Base-by-base conservation (phyloP, 37 sponge, comb jelly and placozoan species). In the Halisarca cf. caerulea region DNA sequence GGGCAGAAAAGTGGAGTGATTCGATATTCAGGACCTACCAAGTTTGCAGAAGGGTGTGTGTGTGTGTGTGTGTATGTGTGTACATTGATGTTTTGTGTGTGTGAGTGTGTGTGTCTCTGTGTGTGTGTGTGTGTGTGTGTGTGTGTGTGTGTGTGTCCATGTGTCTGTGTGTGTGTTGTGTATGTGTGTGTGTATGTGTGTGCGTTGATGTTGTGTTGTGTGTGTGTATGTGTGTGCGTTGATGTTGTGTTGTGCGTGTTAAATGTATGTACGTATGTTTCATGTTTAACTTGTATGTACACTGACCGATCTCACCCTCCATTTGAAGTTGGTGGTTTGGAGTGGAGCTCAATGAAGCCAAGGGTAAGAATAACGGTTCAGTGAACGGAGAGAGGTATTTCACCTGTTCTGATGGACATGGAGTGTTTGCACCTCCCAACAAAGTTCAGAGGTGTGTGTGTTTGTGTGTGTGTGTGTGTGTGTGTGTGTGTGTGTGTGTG, bases 331-430 rank as follows among this genome's bases (percentile, higher is more conserved):
- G 42, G 80, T 98, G 92, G 94, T 94, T 86, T 8, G 99, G 99
- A 42, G 78, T 98, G 8, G 96, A 96, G 82, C 82, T 94, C 40
- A 95, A 98, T 59, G 92, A 94, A 24, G 86, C 87, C 18, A 68
- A 83, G 9, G 99, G 99, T 28, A 98, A 94, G 86, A 91, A 96
- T 75, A 92, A 98, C 72, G 99, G 99, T 4, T 91, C 95, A 2
- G 86, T 87, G 25, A 89, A 85, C 30, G 96, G 96, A 32, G 90
- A 88, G n/a, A 84, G 89, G n/a, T 98, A 96, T 83, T 98, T 98
- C 88, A 88, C 91, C 57, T 96, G 96, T 70, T 85, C 88, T 80
- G 80, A 89, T 27, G 92, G 96, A 23, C 86, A 84, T 78, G 99
- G 99, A 45, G 35, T 83, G 32, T 66, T 73, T 32, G 74, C 78